Conservation (phyloP, 2,113 vertebrate genomes). For the Myocastor coypus region DNA sequence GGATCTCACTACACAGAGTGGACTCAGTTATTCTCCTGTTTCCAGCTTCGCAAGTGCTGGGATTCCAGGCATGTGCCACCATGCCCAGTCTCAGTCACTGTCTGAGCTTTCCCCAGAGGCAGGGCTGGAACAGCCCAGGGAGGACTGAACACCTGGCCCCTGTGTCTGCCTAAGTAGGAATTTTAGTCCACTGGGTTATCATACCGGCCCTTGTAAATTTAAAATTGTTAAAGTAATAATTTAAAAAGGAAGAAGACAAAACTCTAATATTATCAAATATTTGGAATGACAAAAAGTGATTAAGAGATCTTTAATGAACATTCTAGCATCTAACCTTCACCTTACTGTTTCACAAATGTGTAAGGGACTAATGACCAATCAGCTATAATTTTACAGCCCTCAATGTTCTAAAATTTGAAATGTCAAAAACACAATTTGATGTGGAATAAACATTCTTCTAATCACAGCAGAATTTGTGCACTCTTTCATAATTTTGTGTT, state of each 20-base stretch:
- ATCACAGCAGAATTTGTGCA: not conserved
- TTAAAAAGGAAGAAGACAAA: not conserved
- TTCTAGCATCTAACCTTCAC: not conserved
- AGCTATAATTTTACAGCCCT: not conserved
- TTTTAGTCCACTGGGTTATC: no score
- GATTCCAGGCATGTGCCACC: no score
- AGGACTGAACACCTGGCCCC: no score
- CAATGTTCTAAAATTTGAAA: not conserved
- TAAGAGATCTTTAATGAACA: not conserved
- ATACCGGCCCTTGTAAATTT: no score
- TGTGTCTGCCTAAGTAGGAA: no score
- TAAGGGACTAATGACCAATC: not conserved
- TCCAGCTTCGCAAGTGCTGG: no score
- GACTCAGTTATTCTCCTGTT: no score
- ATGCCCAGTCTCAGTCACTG: no score
- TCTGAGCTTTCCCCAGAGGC: no score
- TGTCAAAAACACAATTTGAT: not conserved
- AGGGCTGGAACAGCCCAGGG: no score
- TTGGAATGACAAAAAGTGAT: not conserved
- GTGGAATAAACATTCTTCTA: not conserved
- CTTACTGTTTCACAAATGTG: not conserved
- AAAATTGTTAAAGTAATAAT: no score
- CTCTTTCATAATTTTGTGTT: not conserved
- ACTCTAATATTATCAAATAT: not conserved
- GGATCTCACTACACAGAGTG: no score